phyloP scores from a whole-genome alignment of 2,113 vertebrate genomes.

The Neolamprologus variostigma region DNA sequence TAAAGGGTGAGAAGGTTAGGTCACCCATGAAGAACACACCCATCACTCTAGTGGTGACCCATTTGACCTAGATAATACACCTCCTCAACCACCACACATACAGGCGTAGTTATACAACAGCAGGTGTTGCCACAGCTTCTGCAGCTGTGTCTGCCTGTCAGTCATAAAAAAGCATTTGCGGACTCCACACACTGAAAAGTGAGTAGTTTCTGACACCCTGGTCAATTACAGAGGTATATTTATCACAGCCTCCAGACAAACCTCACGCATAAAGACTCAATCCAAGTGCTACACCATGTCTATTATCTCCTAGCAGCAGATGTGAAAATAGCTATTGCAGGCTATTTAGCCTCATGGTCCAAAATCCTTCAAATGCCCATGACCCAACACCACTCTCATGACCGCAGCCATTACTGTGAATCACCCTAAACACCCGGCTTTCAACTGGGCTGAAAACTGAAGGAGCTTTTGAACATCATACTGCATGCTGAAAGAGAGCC shows the following conservation, averaged over 20 bases:
- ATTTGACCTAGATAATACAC: conserved; percentile 6
- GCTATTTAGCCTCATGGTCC: not conserved
- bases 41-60: conserved; percentile 45
- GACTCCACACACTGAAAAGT: conserved; percentile 29
- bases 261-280: not conserved
- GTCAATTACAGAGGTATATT: conserved; percentile 44
- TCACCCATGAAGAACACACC: conserved; percentile 35
- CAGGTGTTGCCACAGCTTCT: conserved; percentile 25
- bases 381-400: not conserved
- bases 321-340: conserved; percentile 10
- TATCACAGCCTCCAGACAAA: conserved; percentile 34
- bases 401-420: conserved; percentile 29
- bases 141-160: conserved; percentile 46
- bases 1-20: conserved; percentile 5
- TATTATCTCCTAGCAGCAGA: conserved; percentile 29
- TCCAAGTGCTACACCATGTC: not conserved
- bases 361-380: not conserved
- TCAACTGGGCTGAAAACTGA: conserved; percentile 32
- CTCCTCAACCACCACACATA: not conserved
- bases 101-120: not conserved
- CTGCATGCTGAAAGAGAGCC: conserved; percentile 18
- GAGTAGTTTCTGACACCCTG: conserved; percentile 33
- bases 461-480: conserved; percentile 47
- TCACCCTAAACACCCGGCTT: conserved; percentile 40
- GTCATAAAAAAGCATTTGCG: conserved; percentile 3